Conservation (phyloP, 2,113 vertebrate species). For the Neodon shergylaensis region DNA sequence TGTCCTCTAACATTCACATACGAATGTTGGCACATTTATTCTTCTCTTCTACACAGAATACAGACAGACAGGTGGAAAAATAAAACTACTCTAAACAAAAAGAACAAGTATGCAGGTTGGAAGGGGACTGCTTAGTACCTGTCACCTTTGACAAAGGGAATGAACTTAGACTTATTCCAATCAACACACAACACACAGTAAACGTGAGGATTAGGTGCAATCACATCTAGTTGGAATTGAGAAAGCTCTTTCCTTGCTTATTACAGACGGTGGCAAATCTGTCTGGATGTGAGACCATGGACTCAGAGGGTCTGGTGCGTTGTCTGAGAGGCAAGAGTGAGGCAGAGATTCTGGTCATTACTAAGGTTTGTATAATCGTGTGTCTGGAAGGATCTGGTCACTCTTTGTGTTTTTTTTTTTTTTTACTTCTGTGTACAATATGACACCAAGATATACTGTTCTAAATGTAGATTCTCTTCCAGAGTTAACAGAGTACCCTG, state of each 20-base stretch:
- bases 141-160: neutral
- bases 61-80: neutral
- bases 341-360: conserved; percentile 81
- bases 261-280: conserved; percentile 54
- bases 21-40: neutral
- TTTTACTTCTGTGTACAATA: neutral
- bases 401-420: neutral
- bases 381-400: conserved; percentile 30
- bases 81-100: neutral
- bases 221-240: neutral
- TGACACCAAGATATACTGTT: neutral
- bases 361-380: neutral
- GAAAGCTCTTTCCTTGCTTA: neutral
- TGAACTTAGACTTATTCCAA: neutral
- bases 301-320: conserved; percentile 80
- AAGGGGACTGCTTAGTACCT: neutral
- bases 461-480: neutral
- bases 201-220: neutral
- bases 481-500: neutral
- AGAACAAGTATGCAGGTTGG: neutral
- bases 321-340: conserved; percentile 84
- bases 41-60: neutral
- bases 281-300: conserved; percentile 82
- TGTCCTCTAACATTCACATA: neutral
- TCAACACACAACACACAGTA: neutral